Evolutionary conservation across 2,113 vertebrate genomes (phyloP), one percentile per base, ranked within the genome.

Genomic region (Amphiprion percula): DNA sequence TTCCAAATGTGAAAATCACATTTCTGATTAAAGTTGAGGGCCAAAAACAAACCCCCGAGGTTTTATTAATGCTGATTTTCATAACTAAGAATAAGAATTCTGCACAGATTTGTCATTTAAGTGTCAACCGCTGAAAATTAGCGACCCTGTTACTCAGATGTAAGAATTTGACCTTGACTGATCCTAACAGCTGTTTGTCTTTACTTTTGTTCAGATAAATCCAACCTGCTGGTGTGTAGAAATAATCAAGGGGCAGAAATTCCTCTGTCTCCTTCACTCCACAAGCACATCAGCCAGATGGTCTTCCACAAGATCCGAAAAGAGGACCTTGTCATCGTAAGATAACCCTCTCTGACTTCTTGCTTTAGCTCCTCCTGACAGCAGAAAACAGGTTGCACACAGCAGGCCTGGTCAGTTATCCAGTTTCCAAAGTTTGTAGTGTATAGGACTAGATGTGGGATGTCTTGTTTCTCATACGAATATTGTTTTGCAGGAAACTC

Each of bases 291-390:
- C 92, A 97, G 95, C 90, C 98, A 99, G 88, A 99, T 99, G 98
- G 97, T 99, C 60, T 99, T 99, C 91, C 98, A 99, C 94, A 99
- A 98, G 93, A 99, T 99, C 83, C 96, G 95, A 68, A 98, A 96
- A 90, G 98, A 99, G 74, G 97, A 99, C 77, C 95, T 99, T 39
- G 86, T 94, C 89, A 95, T 96, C 0, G 98, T 99, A 95, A 96
- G 97, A 88, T 55, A 68, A 33, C 28, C 12, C 28, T 37, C 23
- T 28, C 17, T 60, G 26, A 30, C 23, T 14, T 64, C 9, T 39
- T 47, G 0, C 46, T 61, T 37, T 16, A 24, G 33, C 4, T 33
- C 70, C 50, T 50, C 4, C 7, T 41, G 15, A 47, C 19, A 10
- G 21, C 17, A 24, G 5, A 72, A 50, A 50, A 50, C 17, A 52